Base-by-base conservation (phyloP, 2,888 invertebrate genomes). In the Synanthedon formicaeformis region DNA sequence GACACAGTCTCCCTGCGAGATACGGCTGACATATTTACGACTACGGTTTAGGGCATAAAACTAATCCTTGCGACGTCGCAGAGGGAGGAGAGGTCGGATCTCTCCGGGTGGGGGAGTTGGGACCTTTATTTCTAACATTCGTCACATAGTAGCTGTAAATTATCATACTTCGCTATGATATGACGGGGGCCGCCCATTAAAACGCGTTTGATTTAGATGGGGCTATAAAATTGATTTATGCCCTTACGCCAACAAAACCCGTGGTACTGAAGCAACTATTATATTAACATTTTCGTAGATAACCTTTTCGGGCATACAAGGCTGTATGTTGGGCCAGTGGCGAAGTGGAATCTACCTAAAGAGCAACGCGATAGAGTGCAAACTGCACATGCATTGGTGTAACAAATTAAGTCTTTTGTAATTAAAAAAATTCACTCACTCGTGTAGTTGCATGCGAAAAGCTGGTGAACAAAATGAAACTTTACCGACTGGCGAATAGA, bases 141-240 rank as follows among this genome's bases (percentile, higher is more conserved):
- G 88, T 88, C 88, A 88, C 88, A 88, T 88, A 87, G 83, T 83
- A 78, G 80, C 81, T 81, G 81, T 88, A 88, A 88, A 88, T 88
- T 88, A 88, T 88, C 88, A 87, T 88, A 88, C 87, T 85, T 75
- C 71, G 86, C 81, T 79, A 86, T 88, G 88, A 88, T 88, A 88
- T 88, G 88, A 88, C 88, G 88, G 75, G 88, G 86, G 86, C 80
- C 87, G 81, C 85, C 88, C 88, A 88, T 88, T 88, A 88, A 88
- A 88, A 88, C 85, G 82, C 86, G 88, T 87, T 88, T 88, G 88
- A 88, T 88, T 88, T 88, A 88, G 88, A 88, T 87, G 85, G 86
- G 87, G 82, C 88, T 81, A 88, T 88, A 88, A 88, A 88, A 88
- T 88, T 88, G 88, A 88, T 88, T 88, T 88, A 88, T 88, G 87